Conservation (phyloP, 1,140 invertebrate genomes). For the Theocolax elegans region DNA sequence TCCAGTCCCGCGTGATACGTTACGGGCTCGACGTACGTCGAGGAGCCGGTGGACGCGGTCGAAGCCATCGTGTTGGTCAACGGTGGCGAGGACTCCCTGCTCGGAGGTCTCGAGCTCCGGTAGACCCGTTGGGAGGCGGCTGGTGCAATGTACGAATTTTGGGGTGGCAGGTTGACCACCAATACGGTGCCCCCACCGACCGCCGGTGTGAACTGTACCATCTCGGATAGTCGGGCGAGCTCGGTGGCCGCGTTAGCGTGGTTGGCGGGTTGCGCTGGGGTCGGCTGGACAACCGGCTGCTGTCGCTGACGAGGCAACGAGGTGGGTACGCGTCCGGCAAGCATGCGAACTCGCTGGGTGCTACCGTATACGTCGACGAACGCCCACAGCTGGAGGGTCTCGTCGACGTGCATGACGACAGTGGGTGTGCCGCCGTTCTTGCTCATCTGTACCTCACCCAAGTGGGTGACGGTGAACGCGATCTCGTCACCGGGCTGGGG, state of each 20-base stretch:
- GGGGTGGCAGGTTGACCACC: conserved; percentile 82
- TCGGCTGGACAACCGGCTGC: conserved; percentile 12
- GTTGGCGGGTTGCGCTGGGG: conserved; percentile 55
- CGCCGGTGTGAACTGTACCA: conserved; percentile 73
- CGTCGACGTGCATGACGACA: conserved; percentile 94
- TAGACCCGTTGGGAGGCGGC: conserved; percentile 51
- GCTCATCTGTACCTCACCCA: conserved; percentile 89
- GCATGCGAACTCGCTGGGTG: conserved; percentile 84
- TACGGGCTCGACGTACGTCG: conserved; percentile 69
- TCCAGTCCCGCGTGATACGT: conserved; percentile 53
- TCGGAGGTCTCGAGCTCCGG: conserved; percentile 47
- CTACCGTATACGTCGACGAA: conserved; percentile 97
- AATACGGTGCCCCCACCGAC: conserved; percentile 78
- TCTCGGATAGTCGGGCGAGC: conserved; percentile 67
- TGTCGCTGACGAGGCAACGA: conserved; percentile 53
- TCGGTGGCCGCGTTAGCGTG: conserved; percentile 61
- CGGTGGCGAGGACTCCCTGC: conserved; percentile 44
- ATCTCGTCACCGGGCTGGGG: conserved; percentile 90
- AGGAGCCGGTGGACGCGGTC: conserved; percentile 62
- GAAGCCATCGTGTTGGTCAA: conserved; percentile 60
- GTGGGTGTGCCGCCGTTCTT: conserved; percentile 85
- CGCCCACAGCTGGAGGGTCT: conserved; percentile 88
- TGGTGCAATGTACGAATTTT: conserved; percentile 25
- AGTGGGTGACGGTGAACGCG: conserved; percentile 84
- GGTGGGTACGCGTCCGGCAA: conserved; percentile 67